Evolutionary conservation across 2,113 vertebrate species (phyloP), one percentile per base, ranked within the genome.

Genomic region (Hirundichthys speculiger): DNA sequence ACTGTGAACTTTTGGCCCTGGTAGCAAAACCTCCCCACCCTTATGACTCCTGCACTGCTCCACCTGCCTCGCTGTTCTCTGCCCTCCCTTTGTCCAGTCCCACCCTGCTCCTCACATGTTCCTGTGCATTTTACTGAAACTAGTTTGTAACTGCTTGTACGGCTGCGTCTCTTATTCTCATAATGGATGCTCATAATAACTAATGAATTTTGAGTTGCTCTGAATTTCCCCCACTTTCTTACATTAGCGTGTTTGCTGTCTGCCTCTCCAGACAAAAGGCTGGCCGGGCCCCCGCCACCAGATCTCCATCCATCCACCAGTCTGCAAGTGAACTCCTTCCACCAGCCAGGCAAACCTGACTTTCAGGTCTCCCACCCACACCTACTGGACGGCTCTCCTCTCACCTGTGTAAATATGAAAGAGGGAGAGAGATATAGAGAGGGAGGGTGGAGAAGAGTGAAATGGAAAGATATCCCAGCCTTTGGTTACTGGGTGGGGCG

Each of bases 1-100:
- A 2, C 63, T 66, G 57, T 92, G 90, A 93, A 92, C 91, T 92
- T 88, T 92, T 90, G 88, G 86, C 90, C 90, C 64, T 48, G 13
- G 52, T 80, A 83, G 86, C 64, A 64, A 88, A 88, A 66, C 81
- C 84, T 82, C 81, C 77, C 82, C 77, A 59, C 85, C 82, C 84
- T 70, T 52, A 73, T 79, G 64, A 79, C 82, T 88, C 86, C 72
- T 19, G 22, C 25, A 0, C 74, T 48, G 68, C 82, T 80, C 83
- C 77, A 86, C 84, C 73, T 85, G 64, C 62, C 59, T n/a, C n/a
- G n/a, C n/a, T n/a, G n/a, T n/a, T n/a, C n/a, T n/a, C n/a, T n/a
- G n/a, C n/a, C n/a, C n/a, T 63, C 55, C 53, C 16, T 38, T 64
- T 22, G 2, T n/a, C 46, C 1, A 1, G 60, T 45, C 39, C 12